A percentile compares a stretch with the other conserved stretches of the same genome.
These are phyloP conservation scores for Axea sp. DNA, from an alignment of 2,888 invertebrate genomes.

Conservation along the genomic window DNA sequence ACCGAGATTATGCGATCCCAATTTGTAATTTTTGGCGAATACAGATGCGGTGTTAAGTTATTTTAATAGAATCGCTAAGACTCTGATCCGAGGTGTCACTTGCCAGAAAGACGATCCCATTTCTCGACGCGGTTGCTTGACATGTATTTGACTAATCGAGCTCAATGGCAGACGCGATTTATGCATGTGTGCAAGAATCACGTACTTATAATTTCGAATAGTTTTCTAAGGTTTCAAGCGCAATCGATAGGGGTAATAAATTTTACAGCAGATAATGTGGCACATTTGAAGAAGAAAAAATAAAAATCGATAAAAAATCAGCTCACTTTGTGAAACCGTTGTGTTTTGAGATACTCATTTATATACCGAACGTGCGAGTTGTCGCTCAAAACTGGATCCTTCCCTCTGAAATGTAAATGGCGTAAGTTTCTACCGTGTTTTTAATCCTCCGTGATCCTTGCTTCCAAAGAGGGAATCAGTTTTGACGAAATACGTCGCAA, in stretches of 20 bases:
- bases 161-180: conserved; percentile 47
- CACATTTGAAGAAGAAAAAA: conserved; percentile 7
- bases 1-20: neutral
- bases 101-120: neutral
- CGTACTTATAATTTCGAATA: conserved; percentile 20
- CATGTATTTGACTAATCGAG: conserved; percentile 45
- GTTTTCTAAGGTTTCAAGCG: conserved; percentile 37
- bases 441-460: conserved; percentile 50
- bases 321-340: conserved; percentile 58
- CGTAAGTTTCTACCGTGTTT: conserved; percentile 59
- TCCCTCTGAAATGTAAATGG: conserved; percentile 53
- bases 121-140: conserved; percentile 29
- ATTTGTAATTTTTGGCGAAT: conserved; percentile 3
- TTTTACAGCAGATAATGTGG: conserved; percentile 24
- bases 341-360: conserved; percentile 52
- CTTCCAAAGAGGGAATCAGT: conserved; percentile 53
- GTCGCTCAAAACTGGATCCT: conserved; percentile 27
- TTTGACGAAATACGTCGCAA: conserved; percentile 24
- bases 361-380: conserved; percentile 15
- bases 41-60: conserved; percentile 1
- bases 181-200: conserved; percentile 26
- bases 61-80: conserved; percentile 13
- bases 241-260: conserved; percentile 15
- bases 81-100: neutral
- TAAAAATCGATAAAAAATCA: conserved; percentile 19